Evolutionary conservation across 1,140 invertebrate species (phyloP).

Genomic region (Drosophila sp.): DNA sequence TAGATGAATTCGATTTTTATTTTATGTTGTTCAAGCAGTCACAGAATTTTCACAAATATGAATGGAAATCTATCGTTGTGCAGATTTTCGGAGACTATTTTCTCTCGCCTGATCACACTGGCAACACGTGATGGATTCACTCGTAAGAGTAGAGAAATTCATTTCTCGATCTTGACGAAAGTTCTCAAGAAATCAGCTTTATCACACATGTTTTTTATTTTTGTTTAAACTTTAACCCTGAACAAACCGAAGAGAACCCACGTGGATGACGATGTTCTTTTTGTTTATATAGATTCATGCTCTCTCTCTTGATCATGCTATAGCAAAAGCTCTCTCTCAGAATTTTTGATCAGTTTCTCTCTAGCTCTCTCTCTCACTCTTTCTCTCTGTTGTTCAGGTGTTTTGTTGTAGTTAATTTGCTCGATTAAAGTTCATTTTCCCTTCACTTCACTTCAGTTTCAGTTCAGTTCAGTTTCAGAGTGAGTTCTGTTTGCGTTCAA

Average conservation of each 20-base stretch:
- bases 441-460: neutral
- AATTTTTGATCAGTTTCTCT: slow-evolving; percentile 18
- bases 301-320: slow-evolving; percentile 6
- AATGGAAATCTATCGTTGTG: too few relatives aligned
- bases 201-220: neutral
- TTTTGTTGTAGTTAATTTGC: slow-evolving; percentile 24
- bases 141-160: too few relatives aligned
- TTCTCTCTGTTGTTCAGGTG: slow-evolving; percentile 2
- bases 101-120: too few relatives aligned
- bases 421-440: slow-evolving; percentile 52
- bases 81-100: too few relatives aligned
- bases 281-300: slow-evolving; percentile 18
- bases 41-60: too few relatives aligned
- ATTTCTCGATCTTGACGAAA: too few relatives aligned
- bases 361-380: slow-evolving; percentile 23
- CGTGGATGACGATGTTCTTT: slow-evolving; percentile 16
- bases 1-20: neutral
- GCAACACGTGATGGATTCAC: too few relatives aligned
- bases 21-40: neutral
- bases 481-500: slow-evolving; percentile 12
- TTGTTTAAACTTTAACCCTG: slow-evolving; percentile 28
- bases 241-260: neutral
- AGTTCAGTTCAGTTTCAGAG: neutral
- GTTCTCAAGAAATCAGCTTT: slow-evolving; percentile 1
- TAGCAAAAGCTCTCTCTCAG: slow-evolving; percentile 2